phyloP scores from a whole-genome alignment of 2,888 invertebrate species.

The Amiota mariae region DNA sequence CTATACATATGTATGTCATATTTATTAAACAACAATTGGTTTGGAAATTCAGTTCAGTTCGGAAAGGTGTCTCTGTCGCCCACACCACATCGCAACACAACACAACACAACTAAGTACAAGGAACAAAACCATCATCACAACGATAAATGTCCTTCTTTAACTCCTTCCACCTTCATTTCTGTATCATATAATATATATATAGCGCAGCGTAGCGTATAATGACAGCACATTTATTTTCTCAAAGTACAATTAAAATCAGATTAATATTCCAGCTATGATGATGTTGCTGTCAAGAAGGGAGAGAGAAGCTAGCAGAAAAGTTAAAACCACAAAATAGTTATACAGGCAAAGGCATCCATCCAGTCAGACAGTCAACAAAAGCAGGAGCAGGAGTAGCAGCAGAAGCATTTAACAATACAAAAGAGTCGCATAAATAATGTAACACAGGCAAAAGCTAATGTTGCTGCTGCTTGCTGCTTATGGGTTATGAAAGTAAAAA shows the following conservation, averaged over 20 bases:
- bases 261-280: conserved; percentile 40
- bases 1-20: no score
- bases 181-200: no score
- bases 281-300: background rate
- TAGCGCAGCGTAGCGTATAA: conserved; percentile 27
- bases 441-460: background rate
- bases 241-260: conserved; percentile 55
- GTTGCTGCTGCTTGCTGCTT: background rate
- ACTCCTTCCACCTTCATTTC: no score
- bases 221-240: conserved; percentile 52
- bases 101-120: conserved; percentile 7
- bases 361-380: background rate
- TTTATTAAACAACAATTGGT: conserved; percentile 7
- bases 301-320: background rate
- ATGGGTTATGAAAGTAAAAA: background rate
- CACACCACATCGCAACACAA: conserved; percentile 13
- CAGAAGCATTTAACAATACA: conserved; percentile 15
- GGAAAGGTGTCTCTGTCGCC: background rate
- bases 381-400: background rate
- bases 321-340: background rate
- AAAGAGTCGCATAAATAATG: conserved; percentile 13
- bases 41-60: background rate
- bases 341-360: background rate
- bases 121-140: background rate
- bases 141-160: background rate